Evolutionary conservation across 2,113 vertebrate genomes (phyloP).

Genomic region (Platycercus adscitus): DNA sequence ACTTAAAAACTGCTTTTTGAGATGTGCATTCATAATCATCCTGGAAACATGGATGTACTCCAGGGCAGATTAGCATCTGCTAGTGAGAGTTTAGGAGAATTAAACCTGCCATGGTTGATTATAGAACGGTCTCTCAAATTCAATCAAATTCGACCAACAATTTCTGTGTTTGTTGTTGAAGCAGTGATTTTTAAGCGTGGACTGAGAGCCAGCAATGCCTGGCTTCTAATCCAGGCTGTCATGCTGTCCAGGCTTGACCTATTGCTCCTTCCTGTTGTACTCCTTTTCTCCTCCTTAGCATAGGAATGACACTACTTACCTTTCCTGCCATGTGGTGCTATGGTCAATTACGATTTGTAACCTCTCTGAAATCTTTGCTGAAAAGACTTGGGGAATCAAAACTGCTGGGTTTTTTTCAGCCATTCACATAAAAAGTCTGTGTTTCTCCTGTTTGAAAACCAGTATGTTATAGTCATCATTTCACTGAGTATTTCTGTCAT

Average conservation of each 20-base stretch:
- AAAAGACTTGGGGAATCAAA: neutral
- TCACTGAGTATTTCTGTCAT: neutral
- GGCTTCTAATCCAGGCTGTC: slow-evolving; percentile 27
- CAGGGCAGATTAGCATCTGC: slow-evolving; percentile 19
- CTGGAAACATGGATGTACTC: neutral
- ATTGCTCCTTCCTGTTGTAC: slow-evolving; percentile 16
- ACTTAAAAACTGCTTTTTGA: neutral
- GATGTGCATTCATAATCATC: neutral
- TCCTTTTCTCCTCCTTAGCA: neutral
- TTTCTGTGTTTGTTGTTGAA: slow-evolving; percentile 12
- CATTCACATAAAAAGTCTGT: neutral
- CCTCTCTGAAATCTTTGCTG: neutral
- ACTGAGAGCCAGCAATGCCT: neutral
- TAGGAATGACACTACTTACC: slow-evolving; percentile 11
- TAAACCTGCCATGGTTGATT: slow-evolving; percentile 24
- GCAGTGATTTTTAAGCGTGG: neutral
- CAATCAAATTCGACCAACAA: neutral
- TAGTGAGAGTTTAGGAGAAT: slow-evolving; percentile 19
- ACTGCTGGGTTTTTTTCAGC: neutral
- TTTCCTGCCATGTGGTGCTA: neutral
- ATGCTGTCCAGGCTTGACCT: slow-evolving; percentile 19
- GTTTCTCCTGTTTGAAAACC: neutral
- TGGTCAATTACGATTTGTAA: neutral
- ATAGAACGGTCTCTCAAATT: neutral
- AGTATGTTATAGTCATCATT: neutral